Evolutionary conservation across 2,888 invertebrate genomes (phyloP).

Genomic region (Girardia tigrina): DNA sequence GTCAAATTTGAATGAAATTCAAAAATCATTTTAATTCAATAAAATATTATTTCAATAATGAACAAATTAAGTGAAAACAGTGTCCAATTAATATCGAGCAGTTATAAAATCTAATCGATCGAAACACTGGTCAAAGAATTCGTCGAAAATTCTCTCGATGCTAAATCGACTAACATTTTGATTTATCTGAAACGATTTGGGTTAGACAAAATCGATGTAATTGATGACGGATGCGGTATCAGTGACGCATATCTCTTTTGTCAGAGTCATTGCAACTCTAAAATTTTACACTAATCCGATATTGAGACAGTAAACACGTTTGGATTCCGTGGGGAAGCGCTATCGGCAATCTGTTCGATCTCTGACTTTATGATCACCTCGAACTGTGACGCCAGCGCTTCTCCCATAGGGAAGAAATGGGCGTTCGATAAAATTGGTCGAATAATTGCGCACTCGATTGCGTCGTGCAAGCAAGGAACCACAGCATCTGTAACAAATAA

Average conservation of each 20-base stretch:
- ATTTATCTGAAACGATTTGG: conserved; percentile 64
- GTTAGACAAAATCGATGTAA: conserved; percentile 70
- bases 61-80: conserved; percentile 40
- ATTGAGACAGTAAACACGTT: conserved; percentile 53
- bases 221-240: conserved; percentile 80
- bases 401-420: not conserved
- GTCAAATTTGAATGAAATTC: too few species aligned
- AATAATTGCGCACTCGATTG: not conserved
- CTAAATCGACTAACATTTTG: conserved; percentile 67
- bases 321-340: conserved; percentile 60
- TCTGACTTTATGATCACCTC: not conserved
- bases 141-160: conserved; percentile 87
- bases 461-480: conserved; percentile 16
- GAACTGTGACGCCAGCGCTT: not conserved
- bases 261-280: conserved; percentile 56
- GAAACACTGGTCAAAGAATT: conserved; percentile 85
- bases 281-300: conserved; percentile 49
- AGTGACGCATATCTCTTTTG: conserved; percentile 67
- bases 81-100: conserved; percentile 51
- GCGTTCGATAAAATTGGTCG: not conserved
- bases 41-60: too few species aligned
- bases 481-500: too few species aligned
- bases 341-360: conserved; percentile 41
- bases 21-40: too few species aligned
- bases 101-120: conserved; percentile 59